Conservation (phyloP, 2,888 invertebrate species). For the Gasteruption jaculator region DNA sequence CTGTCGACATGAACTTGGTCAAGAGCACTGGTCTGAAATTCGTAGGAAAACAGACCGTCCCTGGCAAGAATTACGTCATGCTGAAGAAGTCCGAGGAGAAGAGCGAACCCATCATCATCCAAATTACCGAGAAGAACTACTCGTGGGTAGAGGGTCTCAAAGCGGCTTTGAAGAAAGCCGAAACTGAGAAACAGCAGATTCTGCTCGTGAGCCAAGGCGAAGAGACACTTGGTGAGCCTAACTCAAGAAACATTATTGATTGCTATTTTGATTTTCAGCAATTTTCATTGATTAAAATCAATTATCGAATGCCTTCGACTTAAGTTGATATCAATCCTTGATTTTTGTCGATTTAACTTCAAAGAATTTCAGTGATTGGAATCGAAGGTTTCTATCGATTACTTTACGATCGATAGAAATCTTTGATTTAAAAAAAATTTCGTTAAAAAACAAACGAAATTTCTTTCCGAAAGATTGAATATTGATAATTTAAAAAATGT, state of each 20-base stretch:
- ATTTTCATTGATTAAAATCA: neutral
- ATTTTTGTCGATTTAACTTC: too few relatives aligned
- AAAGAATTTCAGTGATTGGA: too few relatives aligned
- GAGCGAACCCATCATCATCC: slow-evolving; percentile 55
- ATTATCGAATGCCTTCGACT: neutral
- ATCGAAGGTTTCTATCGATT: too few relatives aligned
- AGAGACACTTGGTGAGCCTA: slow-evolving; percentile 49
- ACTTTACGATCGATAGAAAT: too few relatives aligned
- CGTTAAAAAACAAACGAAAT: too few relatives aligned
- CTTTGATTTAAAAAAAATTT: too few relatives aligned
- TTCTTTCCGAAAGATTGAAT: too few relatives aligned
- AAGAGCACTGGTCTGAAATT: slow-evolving; percentile 53
- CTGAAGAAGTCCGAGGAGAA: slow-evolving; percentile 58
- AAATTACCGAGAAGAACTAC: slow-evolving; percentile 67
- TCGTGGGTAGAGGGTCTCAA: slow-evolving; percentile 81
- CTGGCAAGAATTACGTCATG: slow-evolving; percentile 63
- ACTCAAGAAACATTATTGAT: neutral
- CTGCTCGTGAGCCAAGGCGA: slow-evolving; percentile 68
- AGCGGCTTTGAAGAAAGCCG: slow-evolving; percentile 64
- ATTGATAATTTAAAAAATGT: too few relatives aligned
- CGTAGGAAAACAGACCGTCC: slow-evolving; percentile 62
- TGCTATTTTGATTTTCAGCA: neutral
- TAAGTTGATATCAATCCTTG: too few relatives aligned
- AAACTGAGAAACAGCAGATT: slow-evolving; percentile 59
- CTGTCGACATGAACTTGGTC: slow-evolving; percentile 30